Evolutionary conservation across 2,888 invertebrate genomes (phyloP), one percentile per base, ranked within the genome.

Genomic region (Fragum sueziense): DNA sequence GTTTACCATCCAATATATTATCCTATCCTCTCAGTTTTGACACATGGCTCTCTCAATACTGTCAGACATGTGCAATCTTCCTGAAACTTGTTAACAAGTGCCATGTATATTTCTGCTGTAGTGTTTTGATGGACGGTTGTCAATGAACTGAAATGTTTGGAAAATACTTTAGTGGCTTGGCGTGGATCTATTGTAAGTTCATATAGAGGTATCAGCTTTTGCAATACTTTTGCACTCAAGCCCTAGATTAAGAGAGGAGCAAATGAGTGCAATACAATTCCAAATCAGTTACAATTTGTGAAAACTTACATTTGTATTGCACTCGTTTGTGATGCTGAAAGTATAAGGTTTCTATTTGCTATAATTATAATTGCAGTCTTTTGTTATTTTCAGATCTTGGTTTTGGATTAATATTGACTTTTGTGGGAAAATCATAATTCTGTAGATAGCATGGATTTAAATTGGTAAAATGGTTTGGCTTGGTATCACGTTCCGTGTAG

Each of bases 11-110:
- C 65, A 22, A 65, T 65, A 65, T 37, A 41, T 37, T 41, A 41
- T 65, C 37, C 41, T 65, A 37, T 65, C 47, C 20, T 7, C 22
- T 25, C 33, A 65, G 65, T 65, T 65, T 65, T 65, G 65, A 65
- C 65, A 65, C 41, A 41, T 65, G 65, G 34, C 37, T 65, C 65
- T 41, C 27, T 37, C n/a, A 27, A 65, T 41, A 25, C 34, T 22
- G 65, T 34, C n/a, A 11, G 65, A 41, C 65, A 65, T 65, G 65
- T 65, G 65, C 41, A 27, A 41, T 11, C 14, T 65, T 41, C 62
- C 22, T 37, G 65, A 41, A 65, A 65, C 27, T 3, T 65, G 65
- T 61, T 33, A 61, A 61, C 61, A 31, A 61, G 61, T 57, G 57
- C 57, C 61, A 61, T 61, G 33, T 17, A 29, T n/a, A 61, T 33